Conservation (phyloP, 2,888 invertebrate genomes). For the Craniophora ligustri region DNA sequence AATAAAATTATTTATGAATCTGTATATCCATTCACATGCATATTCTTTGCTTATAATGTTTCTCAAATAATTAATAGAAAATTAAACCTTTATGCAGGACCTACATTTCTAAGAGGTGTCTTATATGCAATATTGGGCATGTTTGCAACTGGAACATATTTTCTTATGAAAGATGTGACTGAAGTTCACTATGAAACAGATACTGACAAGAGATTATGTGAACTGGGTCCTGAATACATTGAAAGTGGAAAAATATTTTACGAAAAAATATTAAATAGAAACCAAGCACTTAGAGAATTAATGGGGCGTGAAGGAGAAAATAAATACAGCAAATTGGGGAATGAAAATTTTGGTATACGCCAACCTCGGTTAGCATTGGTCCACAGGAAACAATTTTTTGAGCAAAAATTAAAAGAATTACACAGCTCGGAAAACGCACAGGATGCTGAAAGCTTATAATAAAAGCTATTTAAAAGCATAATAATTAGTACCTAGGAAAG, state of each 20-base stretch:
- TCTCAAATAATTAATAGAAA: constrained; percentile 85
- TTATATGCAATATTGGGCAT: constrained; percentile 88
- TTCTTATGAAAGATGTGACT: constrained; percentile 90
- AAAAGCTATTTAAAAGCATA: too few relatives aligned
- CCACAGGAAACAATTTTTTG: constrained; percentile 91
- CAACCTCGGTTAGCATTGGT: constrained; percentile 90
- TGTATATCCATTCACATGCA: constrained; percentile 80
- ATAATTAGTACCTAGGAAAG: too few relatives aligned
- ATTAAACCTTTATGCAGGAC: constrained; percentile 87
- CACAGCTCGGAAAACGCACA: constrained; percentile 22
- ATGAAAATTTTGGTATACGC: constrained; percentile 91
- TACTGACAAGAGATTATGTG: constrained; percentile 90
- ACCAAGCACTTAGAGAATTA: constrained; percentile 91
- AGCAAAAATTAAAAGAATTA: constrained; percentile 80
- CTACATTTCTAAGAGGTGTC: constrained; percentile 75
- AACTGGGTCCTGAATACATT: constrained; percentile 89
- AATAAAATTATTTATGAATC: constrained; percentile 89
- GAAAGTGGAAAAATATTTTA: constrained; percentile 94
- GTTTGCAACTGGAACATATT: constrained; percentile 89
- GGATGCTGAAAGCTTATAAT: constrained; percentile 18
- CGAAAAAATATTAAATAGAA: constrained; percentile 91
- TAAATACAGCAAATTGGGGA: constrained; percentile 90
- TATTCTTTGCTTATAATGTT: constrained; percentile 85
- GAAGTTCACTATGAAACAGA: constrained; percentile 89
- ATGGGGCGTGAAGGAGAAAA: constrained; percentile 90